phyloP scores from a whole-genome alignment of 2,797 vertebrate species.

The Spinus olivaceus region DNA sequence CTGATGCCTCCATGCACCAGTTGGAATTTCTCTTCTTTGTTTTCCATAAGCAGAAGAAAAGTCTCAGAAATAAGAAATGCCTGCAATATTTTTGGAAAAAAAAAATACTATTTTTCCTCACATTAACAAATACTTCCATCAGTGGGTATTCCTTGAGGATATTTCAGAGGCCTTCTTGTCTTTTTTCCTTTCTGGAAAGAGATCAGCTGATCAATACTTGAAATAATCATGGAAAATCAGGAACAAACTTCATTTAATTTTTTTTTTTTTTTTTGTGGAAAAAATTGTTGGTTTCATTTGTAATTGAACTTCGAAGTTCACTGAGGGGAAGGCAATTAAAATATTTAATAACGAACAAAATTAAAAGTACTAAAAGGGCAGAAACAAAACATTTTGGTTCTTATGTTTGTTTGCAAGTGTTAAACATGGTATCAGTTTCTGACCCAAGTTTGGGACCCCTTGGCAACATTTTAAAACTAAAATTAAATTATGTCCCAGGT shows the following conservation, averaged over 20 bases:
- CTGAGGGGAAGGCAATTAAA: background rate
- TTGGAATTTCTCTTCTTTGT: background rate
- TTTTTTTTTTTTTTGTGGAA: background rate
- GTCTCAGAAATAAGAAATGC: background rate
- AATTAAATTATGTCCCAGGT: background rate
- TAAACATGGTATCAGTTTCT: background rate
- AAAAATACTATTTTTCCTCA: background rate
- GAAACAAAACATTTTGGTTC: background rate
- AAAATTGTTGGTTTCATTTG: background rate
- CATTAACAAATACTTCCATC: background rate
- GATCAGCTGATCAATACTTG: background rate
- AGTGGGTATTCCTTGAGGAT: background rate
- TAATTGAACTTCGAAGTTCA: background rate
- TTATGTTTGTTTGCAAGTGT: background rate
- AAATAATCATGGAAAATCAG: background rate
- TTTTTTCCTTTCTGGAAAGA: background rate
- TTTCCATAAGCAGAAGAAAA: background rate
- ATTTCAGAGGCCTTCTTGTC: background rate
- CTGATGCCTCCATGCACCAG: background rate
- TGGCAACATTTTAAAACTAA: background rate
- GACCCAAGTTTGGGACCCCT: background rate
- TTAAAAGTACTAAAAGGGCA: background rate
- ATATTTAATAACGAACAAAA: background rate
- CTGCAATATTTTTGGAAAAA: background rate
- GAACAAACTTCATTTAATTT: background rate